Evolutionary conservation across 2,797 vertebrate genomes (phyloP).

Genomic region (Enteromius anoplus): DNA sequence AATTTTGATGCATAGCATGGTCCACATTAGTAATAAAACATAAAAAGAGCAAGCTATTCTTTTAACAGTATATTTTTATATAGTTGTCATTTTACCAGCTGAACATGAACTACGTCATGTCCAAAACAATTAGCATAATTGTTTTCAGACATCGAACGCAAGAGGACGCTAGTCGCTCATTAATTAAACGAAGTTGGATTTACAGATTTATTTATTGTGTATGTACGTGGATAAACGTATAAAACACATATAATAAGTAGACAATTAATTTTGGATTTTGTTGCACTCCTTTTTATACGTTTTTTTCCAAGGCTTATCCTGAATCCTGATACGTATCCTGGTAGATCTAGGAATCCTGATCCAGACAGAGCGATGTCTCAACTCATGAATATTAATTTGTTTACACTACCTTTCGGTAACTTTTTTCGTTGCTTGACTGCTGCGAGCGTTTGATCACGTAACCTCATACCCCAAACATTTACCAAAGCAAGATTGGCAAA

Average conservation of each 20-base stretch:
- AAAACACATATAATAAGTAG: background rate
- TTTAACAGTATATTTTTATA: background rate
- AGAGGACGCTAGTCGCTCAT: constrained; percentile 10
- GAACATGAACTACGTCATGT: background rate
- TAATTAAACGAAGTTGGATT: background rate
- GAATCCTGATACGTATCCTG: background rate
- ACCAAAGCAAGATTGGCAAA: background rate
- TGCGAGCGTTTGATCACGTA: background rate
- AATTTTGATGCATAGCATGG: background rate
- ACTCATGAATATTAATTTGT: constrained; percentile 2
- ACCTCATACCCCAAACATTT: background rate
- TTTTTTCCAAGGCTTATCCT: background rate
- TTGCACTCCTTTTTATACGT: background rate
- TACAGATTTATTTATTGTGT: background rate
- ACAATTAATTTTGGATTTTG: background rate
- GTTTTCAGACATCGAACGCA: background rate
- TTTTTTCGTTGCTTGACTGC: background rate
- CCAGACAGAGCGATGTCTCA: background rate
- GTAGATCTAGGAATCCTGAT: background rate
- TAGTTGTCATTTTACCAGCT: background rate
- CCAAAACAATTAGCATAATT: background rate
- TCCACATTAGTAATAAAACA: too few species aligned
- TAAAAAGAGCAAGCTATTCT: background rate
- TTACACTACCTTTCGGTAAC: background rate
- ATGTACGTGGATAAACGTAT: background rate